phyloP scores from a whole-genome alignment of 2,888 invertebrate species.

The Ophonus ardosiacus region DNA sequence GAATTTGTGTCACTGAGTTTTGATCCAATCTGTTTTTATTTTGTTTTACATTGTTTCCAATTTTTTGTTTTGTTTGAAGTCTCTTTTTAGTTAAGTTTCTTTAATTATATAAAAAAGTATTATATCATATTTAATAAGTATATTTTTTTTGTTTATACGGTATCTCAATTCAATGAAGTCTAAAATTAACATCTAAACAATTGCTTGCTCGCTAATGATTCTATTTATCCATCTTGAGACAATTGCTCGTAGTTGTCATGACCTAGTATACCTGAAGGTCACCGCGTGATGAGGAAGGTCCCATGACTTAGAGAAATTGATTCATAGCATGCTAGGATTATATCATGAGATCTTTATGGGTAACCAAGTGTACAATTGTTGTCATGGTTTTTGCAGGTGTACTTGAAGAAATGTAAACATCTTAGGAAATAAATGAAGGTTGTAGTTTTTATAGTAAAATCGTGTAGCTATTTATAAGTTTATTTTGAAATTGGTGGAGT shows the following conservation, averaged over 20 bases:
- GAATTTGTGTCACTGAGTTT: conserved; percentile 14
- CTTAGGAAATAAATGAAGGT: background rate
- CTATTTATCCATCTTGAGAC: background rate
- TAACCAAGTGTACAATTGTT: conserved; percentile 29
- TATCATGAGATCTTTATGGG: background rate
- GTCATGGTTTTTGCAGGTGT: conserved; percentile 5
- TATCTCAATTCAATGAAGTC: too few relatives aligned
- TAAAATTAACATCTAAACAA: background rate
- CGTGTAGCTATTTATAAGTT: background rate
- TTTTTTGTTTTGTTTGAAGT: too few relatives aligned
- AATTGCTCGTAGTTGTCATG: background rate
- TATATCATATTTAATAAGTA: too few relatives aligned
- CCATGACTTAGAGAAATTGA: background rate
- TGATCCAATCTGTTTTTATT: conserved; percentile 3
- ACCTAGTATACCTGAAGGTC: background rate
- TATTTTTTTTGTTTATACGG: too few relatives aligned
- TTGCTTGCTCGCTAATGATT: background rate
- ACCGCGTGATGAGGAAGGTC: background rate
- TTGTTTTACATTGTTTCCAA: background rate
- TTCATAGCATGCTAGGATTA: background rate
- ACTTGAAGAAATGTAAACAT: background rate
- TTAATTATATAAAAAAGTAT: too few relatives aligned
- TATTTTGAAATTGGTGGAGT: background rate
- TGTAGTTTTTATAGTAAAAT: background rate
- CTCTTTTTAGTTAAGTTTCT: too few relatives aligned